Evolutionary conservation across 1,140 invertebrate species (phyloP).

Genomic region (Galleria mellonella): DNA sequence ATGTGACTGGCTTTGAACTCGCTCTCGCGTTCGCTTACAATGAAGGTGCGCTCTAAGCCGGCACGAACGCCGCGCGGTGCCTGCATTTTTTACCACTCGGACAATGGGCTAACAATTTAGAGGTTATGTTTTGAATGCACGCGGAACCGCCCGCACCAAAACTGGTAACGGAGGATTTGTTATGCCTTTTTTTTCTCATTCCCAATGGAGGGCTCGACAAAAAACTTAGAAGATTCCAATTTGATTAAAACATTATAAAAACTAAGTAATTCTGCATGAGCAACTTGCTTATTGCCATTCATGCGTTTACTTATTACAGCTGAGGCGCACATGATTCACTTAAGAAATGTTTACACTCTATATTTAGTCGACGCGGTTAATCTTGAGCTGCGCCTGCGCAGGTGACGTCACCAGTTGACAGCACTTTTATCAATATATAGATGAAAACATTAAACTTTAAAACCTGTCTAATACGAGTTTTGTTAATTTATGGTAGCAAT

Average conservation of each 20-base stretch:
- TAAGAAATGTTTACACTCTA: slow-evolving; percentile 55
- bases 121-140: slow-evolving; percentile 38
- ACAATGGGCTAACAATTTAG: slow-evolving; percentile 39
- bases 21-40: background rate
- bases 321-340: slow-evolving; percentile 46
- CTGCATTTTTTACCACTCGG: slow-evolving; percentile 54
- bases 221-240: background rate
- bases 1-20: slow-evolving; percentile 36
- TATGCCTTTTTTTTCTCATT: background rate
- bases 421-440: no score
- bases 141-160: slow-evolving; percentile 3
- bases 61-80: slow-evolving; percentile 16
- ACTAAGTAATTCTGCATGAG: background rate
- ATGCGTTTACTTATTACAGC: slow-evolving; percentile 37
- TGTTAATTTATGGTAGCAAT: no score
- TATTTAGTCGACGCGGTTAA: slow-evolving; percentile 46
- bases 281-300: slow-evolving; percentile 7
- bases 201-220: background rate
- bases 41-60: background rate
- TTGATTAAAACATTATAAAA: background rate
- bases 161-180: slow-evolving; percentile 6
- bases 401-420: slow-evolving; percentile 40
- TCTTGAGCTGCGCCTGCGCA: slow-evolving; percentile 40
- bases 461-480: no score
- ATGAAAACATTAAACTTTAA: no score